Conservation (phyloP, 2,113 vertebrate species). For the Arizona elegans region DNA sequence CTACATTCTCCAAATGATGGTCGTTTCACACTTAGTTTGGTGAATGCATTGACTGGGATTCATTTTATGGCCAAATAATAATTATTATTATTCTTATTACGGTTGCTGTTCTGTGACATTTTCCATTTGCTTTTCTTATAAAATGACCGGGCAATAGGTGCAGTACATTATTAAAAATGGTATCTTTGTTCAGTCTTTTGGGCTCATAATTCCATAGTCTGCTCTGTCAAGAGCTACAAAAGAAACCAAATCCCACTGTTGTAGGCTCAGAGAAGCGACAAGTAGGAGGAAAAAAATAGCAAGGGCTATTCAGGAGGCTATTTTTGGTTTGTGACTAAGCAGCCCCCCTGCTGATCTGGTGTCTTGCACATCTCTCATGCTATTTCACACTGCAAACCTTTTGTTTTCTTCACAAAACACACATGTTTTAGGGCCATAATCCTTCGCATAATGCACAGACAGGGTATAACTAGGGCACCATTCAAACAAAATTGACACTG, state of each 20-base stretch:
- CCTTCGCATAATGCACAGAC: not conserved
- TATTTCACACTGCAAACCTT: not conserved
- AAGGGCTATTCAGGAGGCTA: not conserved
- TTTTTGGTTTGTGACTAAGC: conserved; percentile 2
- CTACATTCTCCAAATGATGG: not conserved
- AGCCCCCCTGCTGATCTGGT: not conserved
- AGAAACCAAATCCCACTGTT: conserved; percentile 17
- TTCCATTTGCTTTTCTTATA: not conserved
- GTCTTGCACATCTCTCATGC: not conserved
- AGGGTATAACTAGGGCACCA: not conserved
- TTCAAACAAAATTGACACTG: too few relatives aligned
- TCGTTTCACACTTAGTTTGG: not conserved
- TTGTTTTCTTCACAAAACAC: conserved; percentile 8
- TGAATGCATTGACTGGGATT: not conserved
- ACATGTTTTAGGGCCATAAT: not conserved
- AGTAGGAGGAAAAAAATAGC: not conserved
- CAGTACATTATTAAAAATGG: not conserved
- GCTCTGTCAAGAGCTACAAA: not conserved
- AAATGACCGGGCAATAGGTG: not conserved
- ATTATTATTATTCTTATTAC: not conserved
- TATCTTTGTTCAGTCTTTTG: not conserved
- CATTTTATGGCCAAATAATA: not conserved
- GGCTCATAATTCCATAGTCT: conserved; percentile 7
- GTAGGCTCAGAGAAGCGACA: not conserved
- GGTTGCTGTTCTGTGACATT: not conserved